Conservation (phyloP, 2,888 invertebrate species). For the Lomographa bimaculata region DNA sequence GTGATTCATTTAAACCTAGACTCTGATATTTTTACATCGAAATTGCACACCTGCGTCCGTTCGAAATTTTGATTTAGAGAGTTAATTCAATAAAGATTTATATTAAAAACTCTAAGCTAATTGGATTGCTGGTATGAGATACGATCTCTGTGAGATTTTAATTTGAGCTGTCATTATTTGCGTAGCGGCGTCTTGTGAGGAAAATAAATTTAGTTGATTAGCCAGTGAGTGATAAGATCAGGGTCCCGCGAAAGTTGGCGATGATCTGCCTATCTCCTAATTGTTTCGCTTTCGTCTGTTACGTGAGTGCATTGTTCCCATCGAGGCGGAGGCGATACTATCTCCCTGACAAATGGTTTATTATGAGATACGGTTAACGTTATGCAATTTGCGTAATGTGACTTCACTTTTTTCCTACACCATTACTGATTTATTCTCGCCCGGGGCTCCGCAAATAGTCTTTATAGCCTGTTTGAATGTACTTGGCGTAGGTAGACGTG, state of each 20-base stretch:
- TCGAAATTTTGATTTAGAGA: slow-evolving; percentile 33
- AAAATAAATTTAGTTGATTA: slow-evolving; percentile 43
- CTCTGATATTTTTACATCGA: slow-evolving; percentile 26
- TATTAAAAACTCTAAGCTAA: slow-evolving; percentile 39
- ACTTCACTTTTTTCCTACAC: slow-evolving; percentile 44
- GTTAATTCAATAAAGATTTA: slow-evolving; percentile 34
- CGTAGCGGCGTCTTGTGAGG: slow-evolving; percentile 30
- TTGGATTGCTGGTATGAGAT: slow-evolving; percentile 45
- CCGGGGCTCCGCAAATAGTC: slow-evolving; percentile 26
- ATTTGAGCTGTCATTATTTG: slow-evolving; percentile 48
- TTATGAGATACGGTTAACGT: slow-evolving; percentile 60
- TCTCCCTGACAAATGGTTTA: slow-evolving; percentile 71
- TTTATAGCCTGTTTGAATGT: slow-evolving; percentile 23
- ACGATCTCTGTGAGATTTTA: slow-evolving; percentile 50
- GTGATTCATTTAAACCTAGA: slow-evolving; percentile 40
- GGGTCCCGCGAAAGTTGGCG: slow-evolving; percentile 56
- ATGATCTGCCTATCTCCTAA: slow-evolving; percentile 64
- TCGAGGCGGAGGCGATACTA: slow-evolving; percentile 48
- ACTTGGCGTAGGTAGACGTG: slow-evolving; percentile 17
- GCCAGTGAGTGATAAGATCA: slow-evolving; percentile 41
- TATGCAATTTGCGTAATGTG: slow-evolving; percentile 61
- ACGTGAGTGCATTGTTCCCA: slow-evolving; percentile 63
- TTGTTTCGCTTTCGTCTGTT: slow-evolving; percentile 74
- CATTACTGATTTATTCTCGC: slow-evolving; percentile 36
- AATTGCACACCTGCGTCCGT: slow-evolving; percentile 31